phyloP scores from a whole-genome alignment of 2,888 invertebrate genomes.

The Theretra japonica region DNA sequence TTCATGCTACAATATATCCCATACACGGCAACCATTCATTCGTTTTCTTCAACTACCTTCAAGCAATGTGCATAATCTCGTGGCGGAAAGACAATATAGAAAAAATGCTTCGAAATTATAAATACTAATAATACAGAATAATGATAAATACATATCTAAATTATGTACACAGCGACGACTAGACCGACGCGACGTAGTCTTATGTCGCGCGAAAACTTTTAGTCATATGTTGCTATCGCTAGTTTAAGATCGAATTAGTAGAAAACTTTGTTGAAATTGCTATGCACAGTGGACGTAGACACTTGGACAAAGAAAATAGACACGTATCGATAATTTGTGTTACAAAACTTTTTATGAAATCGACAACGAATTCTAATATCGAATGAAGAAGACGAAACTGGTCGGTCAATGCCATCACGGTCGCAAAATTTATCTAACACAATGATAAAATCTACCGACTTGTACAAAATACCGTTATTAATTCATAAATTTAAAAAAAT shows the following conservation, averaged over 20 bases:
- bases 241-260: background rate
- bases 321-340: background rate
- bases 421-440: no score
- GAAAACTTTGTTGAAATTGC: background rate
- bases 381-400: no score
- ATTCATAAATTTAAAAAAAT: no score
- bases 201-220: background rate
- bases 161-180: slow-evolving; percentile 11
- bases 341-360: background rate
- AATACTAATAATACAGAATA: background rate
- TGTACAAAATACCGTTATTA: no score
- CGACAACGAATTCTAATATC: no score
- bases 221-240: background rate
- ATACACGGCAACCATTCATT: background rate
- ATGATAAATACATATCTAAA: slow-evolving; percentile 2
- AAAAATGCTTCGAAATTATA: slow-evolving; percentile 8
- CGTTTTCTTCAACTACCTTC: background rate
- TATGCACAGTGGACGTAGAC: background rate
- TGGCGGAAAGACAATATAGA: background rate
- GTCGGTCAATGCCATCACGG: no score
- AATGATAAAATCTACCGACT: no score
- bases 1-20: background rate
- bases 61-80: slow-evolving; percentile 18
- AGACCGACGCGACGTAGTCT: background rate
- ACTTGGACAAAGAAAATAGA: background rate